phyloP scores from a whole-genome alignment of 2,888 invertebrate species.

The Yponomeuta sedellus region DNA sequence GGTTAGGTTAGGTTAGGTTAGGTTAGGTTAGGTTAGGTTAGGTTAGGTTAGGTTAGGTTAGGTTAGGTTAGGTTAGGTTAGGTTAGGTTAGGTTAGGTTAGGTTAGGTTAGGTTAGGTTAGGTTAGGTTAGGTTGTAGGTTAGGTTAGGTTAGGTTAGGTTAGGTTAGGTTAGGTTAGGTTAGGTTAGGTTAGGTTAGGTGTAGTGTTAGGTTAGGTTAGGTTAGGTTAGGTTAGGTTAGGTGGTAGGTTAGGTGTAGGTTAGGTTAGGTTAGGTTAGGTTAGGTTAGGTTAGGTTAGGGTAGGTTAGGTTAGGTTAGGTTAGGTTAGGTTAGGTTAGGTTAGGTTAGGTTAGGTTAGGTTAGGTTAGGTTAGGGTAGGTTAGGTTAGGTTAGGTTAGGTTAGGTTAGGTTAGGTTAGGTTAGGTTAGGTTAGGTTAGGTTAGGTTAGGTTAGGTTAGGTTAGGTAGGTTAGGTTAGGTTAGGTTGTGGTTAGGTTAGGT shows the following conservation, averaged over 20 bases:
- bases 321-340: too few relatives aligned
- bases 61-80: too few relatives aligned
- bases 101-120: too few relatives aligned
- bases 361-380: slow-evolving; percentile 9
- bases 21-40: slow-evolving; percentile 11
- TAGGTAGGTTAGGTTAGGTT: too few relatives aligned
- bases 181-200: slow-evolving; percentile 13
- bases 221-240: slow-evolving; percentile 5
- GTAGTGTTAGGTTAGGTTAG: slow-evolving; percentile 12
- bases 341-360: slow-evolving; percentile 11
- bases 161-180: slow-evolving; percentile 13
- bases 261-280: too few relatives aligned
- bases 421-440: slow-evolving; percentile 13
- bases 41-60: neutral
- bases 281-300: too few relatives aligned
- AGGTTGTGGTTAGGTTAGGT: slow-evolving; percentile 12
- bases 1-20: slow-evolving; percentile 11
- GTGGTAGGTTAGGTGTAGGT: too few relatives aligned
- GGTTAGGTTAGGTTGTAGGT: too few relatives aligned
- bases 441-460: slow-evolving; percentile 6
- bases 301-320: too few relatives aligned
- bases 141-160: neutral
- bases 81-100: too few relatives aligned
- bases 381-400: slow-evolving; percentile 13
- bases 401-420: slow-evolving; percentile 13